Base-by-base conservation (phyloP, 92 coral and sea anemone genomes). In the Porites rus region DNA sequence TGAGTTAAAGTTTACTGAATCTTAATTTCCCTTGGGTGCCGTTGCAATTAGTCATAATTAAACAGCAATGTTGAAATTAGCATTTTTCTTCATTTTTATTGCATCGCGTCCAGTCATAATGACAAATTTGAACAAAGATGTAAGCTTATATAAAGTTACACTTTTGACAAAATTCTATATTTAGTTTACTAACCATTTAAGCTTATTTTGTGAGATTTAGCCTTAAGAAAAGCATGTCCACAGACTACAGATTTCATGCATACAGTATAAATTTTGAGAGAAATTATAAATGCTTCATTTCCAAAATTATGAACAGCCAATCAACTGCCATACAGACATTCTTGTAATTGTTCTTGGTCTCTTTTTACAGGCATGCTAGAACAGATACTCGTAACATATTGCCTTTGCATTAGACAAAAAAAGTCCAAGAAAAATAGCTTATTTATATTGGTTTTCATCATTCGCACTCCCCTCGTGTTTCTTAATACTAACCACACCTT, bases 11-110 rank as follows among this genome's bases (percentile, higher is more conserved):
- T 63, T 77, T 54, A 24, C 12, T 16, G 38, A 43, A 63, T 60
- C 81, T 18, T 1, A 56, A 31, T 76, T 63, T 14, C 60, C 50
- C 73, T 17, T 10, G 72, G 83, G 83, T 43, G 61, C 72, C 83
- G 50, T 78, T 46, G 7, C 12, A 7, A 46, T 20, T 7, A 51
- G 22, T 43, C 83, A 19, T 51, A 6, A 46, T 22, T 10, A 53
- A 11, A n/a, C 43, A n/a, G 50, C 71, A 8, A 53, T 53, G 19
- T 43, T 43, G 25, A 20, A 22, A 76, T 76, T 60, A 76, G 80
- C 80, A 76, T 76, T 75, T 75, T 25, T 14, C 8, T 21, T 22
- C 8, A 17, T n/a, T 10, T 75, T 75, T 58, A 24, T 56, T 14
- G 14, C 17, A 17, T 16, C 66, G 66, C 20, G 17, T 62, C 21